phyloP scores from a whole-genome alignment of 2,888 invertebrate species.

The Trypoxylon attenuatum region DNA sequence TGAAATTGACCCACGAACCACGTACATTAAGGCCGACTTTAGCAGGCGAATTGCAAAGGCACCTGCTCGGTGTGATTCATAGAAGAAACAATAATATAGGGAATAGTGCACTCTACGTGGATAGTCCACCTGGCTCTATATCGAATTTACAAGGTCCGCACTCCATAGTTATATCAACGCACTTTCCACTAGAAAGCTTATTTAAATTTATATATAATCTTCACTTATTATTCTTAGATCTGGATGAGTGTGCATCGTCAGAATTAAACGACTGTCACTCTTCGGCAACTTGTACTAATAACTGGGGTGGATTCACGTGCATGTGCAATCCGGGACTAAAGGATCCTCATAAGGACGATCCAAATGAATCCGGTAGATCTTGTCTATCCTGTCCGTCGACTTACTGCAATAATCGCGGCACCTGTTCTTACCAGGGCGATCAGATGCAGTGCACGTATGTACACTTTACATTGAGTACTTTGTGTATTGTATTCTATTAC shows the following conservation, averaged over 20 bases:
- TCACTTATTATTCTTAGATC: conserved; percentile 76
- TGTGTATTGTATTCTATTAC: neutral
- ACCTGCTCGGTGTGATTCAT: conserved; percentile 88
- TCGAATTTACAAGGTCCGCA: conserved; percentile 81
- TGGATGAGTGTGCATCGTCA: conserved; percentile 89
- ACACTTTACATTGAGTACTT: neutral
- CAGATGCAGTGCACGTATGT: conserved; percentile 84
- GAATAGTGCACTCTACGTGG: conserved; percentile 89
- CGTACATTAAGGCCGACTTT: conserved; percentile 81
- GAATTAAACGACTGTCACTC: conserved; percentile 91
- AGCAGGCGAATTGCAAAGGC: conserved; percentile 87
- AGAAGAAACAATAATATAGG: conserved; percentile 92
- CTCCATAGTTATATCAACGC: neutral
- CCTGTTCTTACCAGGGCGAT: conserved; percentile 87
- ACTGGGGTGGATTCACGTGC: conserved; percentile 89
- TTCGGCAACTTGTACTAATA: conserved; percentile 86
- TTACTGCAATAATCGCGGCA: conserved; percentile 89
- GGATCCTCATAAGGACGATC: conserved; percentile 84
- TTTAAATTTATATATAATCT: neutral
- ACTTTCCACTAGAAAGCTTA: neutral
- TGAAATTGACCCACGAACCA: conserved; percentile 78
- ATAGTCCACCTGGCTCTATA: conserved; percentile 86
- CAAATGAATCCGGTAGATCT: conserved; percentile 82
- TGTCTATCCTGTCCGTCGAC: conserved; percentile 87
- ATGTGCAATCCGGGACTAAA: conserved; percentile 84